These are phyloP conservation scores for Cichladusa arquata DNA, from an alignment of 2,113 vertebrate genomes.

Conservation along the genomic window DNA sequence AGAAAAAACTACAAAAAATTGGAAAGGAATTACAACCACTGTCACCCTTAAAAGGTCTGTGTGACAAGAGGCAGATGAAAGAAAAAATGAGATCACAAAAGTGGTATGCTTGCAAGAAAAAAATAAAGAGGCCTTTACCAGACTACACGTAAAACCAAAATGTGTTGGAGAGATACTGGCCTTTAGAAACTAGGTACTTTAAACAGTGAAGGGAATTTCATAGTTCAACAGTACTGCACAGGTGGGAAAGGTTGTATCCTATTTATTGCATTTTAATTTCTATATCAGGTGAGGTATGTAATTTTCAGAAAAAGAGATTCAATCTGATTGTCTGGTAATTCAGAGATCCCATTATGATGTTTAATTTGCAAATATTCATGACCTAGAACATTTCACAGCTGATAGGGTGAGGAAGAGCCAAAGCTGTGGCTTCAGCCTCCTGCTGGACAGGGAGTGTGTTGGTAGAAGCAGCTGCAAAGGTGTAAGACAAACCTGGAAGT, in stretches of 20 bases:
- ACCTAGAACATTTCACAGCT: neutral
- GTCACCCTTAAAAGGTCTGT: neutral
- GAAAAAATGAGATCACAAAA: neutral
- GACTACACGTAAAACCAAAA: neutral
- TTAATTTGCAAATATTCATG: neutral
- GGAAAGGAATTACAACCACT: neutral
- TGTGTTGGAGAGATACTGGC: neutral
- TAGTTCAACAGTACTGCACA: neutral
- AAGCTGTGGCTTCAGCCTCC: neutral
- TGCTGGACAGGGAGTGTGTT: neutral
- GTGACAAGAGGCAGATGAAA: neutral
- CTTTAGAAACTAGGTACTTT: neutral
- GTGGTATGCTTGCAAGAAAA: neutral
- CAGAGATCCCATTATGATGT: neutral
- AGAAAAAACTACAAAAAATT: neutral
- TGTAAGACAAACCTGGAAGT: neutral
- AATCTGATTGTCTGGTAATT: neutral
- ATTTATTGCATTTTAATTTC: conserved; percentile 3
- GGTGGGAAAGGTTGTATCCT: neutral
- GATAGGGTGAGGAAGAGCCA: neutral
- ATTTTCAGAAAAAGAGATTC: neutral
- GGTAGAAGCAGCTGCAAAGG: neutral
- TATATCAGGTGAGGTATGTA: neutral
- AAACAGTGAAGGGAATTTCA: neutral
- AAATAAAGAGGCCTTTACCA: neutral